Percentiles rank a stretch among this genome's conserved stretches.
phyloP scores from a whole-genome alignment of 2,888 invertebrate genomes.

The Lepidonotus clava region DNA sequence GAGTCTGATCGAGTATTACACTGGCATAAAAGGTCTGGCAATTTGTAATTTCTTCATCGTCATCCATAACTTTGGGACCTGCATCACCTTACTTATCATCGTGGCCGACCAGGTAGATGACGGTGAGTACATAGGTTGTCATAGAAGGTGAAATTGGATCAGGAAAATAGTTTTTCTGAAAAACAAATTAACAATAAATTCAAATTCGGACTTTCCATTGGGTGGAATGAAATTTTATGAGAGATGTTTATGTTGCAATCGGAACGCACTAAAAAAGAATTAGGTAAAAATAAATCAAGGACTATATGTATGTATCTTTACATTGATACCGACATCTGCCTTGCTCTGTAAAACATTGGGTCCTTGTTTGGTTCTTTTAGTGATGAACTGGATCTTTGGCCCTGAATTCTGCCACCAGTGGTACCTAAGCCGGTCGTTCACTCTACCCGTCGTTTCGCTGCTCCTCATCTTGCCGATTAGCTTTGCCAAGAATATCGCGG shows the following conservation, averaged over 20 bases:
- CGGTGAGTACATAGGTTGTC: slow-evolving; percentile 20
- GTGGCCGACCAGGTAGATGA: slow-evolving; percentile 61
- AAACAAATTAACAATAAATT: too few species aligned
- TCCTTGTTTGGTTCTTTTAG: background rate
- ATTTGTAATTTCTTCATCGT: slow-evolving; percentile 59
- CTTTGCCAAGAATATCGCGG: slow-evolving; percentile 33
- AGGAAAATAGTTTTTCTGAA: too few species aligned
- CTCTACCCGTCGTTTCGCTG: slow-evolving; percentile 47
- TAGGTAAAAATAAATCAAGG: too few species aligned
- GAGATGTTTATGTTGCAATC: too few species aligned
- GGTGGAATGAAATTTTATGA: too few species aligned
- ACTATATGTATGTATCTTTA: too few species aligned
- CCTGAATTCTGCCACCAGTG: slow-evolving; percentile 40
- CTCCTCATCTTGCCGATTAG: slow-evolving; percentile 58
- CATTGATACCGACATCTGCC: background rate
- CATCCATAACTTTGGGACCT: slow-evolving; percentile 60
- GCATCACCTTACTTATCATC: slow-evolving; percentile 59
- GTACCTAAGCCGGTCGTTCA: slow-evolving; percentile 52
- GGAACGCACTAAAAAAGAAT: too few species aligned
- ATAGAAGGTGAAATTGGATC: background rate
- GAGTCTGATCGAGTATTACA: slow-evolving; percentile 49
- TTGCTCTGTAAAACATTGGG: background rate
- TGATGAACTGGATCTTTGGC: slow-evolving; percentile 11
- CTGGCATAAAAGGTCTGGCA: slow-evolving; percentile 39
- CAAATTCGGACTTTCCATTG: too few species aligned